phyloP scores from a whole-genome alignment of 2,888 invertebrate genomes.

The Julus scandinavius region DNA sequence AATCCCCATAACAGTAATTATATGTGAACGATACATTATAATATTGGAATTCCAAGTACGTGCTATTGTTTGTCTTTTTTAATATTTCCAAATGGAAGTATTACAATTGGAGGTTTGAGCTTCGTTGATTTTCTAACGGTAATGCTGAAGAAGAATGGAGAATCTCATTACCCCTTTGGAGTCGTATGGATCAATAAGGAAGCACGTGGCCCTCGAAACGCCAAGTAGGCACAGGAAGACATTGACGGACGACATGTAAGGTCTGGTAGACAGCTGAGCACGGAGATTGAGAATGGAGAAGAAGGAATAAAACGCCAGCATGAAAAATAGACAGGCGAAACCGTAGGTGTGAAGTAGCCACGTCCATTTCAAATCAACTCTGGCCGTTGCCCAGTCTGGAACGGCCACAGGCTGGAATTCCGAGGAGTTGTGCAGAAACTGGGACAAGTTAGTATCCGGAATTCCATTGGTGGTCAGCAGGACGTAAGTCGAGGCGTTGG shows the following conservation, averaged over 20 bases:
- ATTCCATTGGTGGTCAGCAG: background rate
- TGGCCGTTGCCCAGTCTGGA: slow-evolving; percentile 65
- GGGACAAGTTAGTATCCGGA: background rate
- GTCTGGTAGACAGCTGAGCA: slow-evolving; percentile 69
- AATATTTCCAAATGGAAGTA: too few species aligned
- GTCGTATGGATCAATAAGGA: slow-evolving; percentile 72
- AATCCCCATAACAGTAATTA: too few species aligned
- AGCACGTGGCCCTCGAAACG: slow-evolving; percentile 68
- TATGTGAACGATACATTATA: too few species aligned
- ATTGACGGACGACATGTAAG: slow-evolving; percentile 71
- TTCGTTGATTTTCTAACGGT: background rate
- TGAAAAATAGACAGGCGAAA: slow-evolving; percentile 70
- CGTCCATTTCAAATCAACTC: slow-evolving; percentile 67
- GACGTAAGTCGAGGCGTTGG: slow-evolving; percentile 32
- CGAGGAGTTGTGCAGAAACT: background rate
- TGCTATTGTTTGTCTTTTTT: too few species aligned
- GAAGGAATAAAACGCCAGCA: slow-evolving; percentile 71
- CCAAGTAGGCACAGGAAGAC: slow-evolving; percentile 70
- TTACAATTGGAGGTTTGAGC: too few species aligned
- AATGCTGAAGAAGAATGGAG: background rate
- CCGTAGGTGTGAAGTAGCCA: slow-evolving; percentile 71
- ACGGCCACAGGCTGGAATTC: slow-evolving; percentile 58
- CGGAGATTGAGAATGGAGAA: slow-evolving; percentile 71
- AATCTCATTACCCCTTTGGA: slow-evolving; percentile 66
- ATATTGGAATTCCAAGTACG: too few species aligned